A percentile compares a stretch with the other conserved stretches of the same genome.
These are phyloP conservation scores for Corynorhinus townsendii DNA, from an alignment of 2,113 vertebrate genomes.

Conservation along the genomic window DNA sequence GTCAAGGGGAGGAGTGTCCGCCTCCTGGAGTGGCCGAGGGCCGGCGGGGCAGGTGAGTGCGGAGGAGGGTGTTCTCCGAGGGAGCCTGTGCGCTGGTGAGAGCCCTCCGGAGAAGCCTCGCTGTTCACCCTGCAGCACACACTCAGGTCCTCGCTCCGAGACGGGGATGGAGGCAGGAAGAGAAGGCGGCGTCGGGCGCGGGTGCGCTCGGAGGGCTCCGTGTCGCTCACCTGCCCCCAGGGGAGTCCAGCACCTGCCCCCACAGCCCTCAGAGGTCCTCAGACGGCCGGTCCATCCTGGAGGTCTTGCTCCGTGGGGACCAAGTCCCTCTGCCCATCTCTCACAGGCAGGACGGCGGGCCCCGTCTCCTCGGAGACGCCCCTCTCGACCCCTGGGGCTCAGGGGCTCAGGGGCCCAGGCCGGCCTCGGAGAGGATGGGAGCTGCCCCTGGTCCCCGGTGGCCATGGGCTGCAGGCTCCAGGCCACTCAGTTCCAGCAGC, in stretches of 20 bases:
- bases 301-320: accelerated
- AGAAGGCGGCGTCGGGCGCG: accelerated
- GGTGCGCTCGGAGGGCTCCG: accelerated
- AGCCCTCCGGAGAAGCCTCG: accelerated
- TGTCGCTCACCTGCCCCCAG: accelerated
- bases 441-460: accelerated
- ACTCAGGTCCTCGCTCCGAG: too few relatives aligned
- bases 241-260: background rate
- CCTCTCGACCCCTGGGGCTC: background rate
- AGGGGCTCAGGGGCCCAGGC: background rate
- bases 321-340: accelerated
- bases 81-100: accelerated
- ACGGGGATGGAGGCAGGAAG: accelerated
- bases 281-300: accelerated
- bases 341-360: too few relatives aligned
- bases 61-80: accelerated
- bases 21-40: accelerated
- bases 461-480: background rate
- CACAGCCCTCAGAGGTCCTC: accelerated
- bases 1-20: background rate
- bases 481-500: background rate
- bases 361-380: background rate
- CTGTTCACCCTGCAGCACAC: accelerated
- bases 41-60: accelerated
- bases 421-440: background rate